Conservation (phyloP, 2,888 invertebrate genomes). For the Andrena camellia region DNA sequence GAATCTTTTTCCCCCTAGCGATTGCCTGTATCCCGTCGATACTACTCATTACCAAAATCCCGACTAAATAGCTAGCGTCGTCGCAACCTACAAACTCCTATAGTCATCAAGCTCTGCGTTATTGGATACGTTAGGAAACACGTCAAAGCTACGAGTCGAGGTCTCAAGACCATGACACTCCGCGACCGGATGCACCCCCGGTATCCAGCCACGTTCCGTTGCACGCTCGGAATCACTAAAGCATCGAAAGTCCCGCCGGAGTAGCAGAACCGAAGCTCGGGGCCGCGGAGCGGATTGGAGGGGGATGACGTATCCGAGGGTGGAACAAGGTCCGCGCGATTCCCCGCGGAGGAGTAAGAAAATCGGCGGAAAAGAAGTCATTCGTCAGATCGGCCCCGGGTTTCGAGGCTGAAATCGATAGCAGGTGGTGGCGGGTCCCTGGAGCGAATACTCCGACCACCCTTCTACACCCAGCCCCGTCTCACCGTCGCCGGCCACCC, state of each 20-base stretch:
- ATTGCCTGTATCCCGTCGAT: neutral
- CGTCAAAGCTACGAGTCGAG: too few species aligned
- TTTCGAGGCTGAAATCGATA: slow-evolving; percentile 58
- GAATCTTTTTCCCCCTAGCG: neutral
- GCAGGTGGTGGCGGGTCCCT: slow-evolving; percentile 48
- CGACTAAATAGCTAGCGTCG: too few species aligned
- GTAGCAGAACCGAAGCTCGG: neutral
- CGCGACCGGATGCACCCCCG: too few species aligned
- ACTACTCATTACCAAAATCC: too few species aligned
- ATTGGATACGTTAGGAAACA: too few species aligned
- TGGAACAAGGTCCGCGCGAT: neutral
- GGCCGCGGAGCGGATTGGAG: neutral
- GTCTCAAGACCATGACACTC: too few species aligned
- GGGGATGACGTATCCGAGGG: neutral
- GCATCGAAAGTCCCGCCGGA: neutral
- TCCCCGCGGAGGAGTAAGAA: slow-evolving; percentile 1
- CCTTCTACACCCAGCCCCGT: slow-evolving; percentile 7
- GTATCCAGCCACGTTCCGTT: too few species aligned
- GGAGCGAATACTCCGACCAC: slow-evolving; percentile 37
- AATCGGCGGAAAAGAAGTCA: slow-evolving; percentile 38
- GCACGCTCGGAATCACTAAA: neutral
- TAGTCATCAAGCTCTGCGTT: too few species aligned
- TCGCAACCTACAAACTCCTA: too few species aligned
- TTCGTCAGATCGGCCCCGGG: slow-evolving; percentile 36
- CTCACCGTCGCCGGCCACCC: slow-evolving; percentile 62